phyloP scores from a whole-genome alignment of 1,140 invertebrate species.

The Platyura marginata region DNA sequence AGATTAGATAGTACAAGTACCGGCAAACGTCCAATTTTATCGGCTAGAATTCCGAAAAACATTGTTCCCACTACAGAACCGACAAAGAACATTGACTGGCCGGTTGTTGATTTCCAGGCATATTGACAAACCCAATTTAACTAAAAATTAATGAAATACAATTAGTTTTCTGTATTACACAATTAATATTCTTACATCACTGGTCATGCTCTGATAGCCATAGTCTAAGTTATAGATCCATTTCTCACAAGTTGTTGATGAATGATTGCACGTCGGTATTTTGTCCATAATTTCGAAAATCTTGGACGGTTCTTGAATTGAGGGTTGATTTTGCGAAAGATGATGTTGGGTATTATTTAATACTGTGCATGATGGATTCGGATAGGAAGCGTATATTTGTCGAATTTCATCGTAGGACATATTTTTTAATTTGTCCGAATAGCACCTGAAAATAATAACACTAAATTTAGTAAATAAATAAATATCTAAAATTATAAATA shows the following conservation, averaged over 20 bases:
- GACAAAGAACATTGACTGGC: slow-evolving; percentile 38
- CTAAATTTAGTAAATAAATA: too few species aligned
- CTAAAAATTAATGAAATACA: slow-evolving; percentile 16
- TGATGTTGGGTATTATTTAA: not conserved
- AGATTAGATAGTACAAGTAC: slow-evolving; percentile 33
- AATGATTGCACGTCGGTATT: slow-evolving; percentile 10
- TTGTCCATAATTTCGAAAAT: slow-evolving; percentile 2
- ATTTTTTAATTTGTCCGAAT: slow-evolving; percentile 20
- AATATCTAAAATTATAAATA: too few species aligned
- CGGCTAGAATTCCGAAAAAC: slow-evolving; percentile 33
- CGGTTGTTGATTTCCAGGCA: slow-evolving; percentile 34
- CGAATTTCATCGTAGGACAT: slow-evolving; percentile 19
- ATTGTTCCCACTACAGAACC: slow-evolving; percentile 38
- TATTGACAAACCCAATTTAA: slow-evolving; percentile 39
- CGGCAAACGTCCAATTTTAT: slow-evolving; percentile 35
- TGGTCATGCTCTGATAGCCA: slow-evolving; percentile 32
- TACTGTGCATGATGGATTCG: slow-evolving; percentile 17
- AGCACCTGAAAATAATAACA: slow-evolving; percentile 16
- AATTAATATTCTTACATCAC: slow-evolving; percentile 36
- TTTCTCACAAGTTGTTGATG: slow-evolving; percentile 18
- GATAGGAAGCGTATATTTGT: slow-evolving; percentile 16
- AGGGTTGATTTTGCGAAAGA: slow-evolving; percentile 1
- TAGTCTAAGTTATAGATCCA: slow-evolving; percentile 32
- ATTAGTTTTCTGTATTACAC: not conserved
- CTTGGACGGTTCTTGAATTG: not conserved